Conservation (phyloP, 2,113 vertebrate species). For the Lethenteron reissneri region DNA sequence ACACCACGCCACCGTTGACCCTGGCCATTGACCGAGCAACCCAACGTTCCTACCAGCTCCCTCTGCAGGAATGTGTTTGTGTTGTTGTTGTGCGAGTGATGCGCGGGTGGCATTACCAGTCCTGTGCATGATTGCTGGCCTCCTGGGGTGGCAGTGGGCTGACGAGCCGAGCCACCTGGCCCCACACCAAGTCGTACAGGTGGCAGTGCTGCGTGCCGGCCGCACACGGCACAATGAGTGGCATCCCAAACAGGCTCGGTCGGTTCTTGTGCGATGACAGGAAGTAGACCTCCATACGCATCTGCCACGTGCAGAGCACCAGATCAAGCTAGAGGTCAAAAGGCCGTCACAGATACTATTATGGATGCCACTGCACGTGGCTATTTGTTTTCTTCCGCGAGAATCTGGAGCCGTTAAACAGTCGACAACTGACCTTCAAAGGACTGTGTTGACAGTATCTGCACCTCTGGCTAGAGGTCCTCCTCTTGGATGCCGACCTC, state of each 20-base stretch:
- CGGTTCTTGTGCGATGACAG: slow-evolving; percentile 93
- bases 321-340: background rate
- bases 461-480: no score
- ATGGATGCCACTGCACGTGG: background rate
- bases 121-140: slow-evolving; percentile 90
- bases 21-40: no score
- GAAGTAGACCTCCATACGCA: slow-evolving; percentile 88
- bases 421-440: no score
- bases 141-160: slow-evolving; percentile 94
- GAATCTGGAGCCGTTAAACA: no score
- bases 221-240: slow-evolving; percentile 77
- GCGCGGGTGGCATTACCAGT: slow-evolving; percentile 35
- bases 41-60: no score
- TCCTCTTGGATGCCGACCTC: no score
- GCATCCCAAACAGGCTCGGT: slow-evolving; percentile 90
- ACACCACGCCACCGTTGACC: no score
- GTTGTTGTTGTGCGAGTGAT: background rate
- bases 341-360: background rate
- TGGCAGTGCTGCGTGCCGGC: slow-evolving; percentile 73
- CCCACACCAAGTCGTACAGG: slow-evolving; percentile 83
- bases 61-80: no score
- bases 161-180: slow-evolving; percentile 78
- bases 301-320: slow-evolving; percentile 26
- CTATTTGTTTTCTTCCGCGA: no score
- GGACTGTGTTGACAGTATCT: no score